A percentile compares a stretch with the other conserved stretches of the same genome.
phyloP scores from a whole-genome alignment of 2,797 vertebrate genomes.

The Acanthopagrus latus region DNA sequence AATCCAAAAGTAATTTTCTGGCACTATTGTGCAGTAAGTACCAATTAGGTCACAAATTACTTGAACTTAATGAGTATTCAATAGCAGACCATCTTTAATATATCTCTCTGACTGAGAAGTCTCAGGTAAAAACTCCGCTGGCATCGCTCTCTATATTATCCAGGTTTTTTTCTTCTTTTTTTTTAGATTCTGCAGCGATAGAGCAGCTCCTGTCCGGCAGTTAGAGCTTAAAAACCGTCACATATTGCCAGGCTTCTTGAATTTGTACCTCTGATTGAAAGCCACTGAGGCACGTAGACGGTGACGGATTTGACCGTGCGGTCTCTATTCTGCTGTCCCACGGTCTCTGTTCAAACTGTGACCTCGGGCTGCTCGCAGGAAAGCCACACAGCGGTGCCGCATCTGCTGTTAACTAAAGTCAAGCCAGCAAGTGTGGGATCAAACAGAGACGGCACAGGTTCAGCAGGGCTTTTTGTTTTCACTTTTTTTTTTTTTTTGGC shows the following conservation, averaged over 20 bases:
- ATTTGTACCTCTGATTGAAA: constrained; percentile 34
- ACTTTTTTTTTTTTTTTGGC: constrained; percentile 33
- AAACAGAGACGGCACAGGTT: constrained; percentile 42
- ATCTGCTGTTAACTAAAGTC: constrained; percentile 58
- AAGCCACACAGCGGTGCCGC: constrained; percentile 28
- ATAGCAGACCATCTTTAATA: constrained; percentile 65
- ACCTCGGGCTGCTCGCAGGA: constrained; percentile 43
- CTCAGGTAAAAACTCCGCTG: constrained; percentile 32
- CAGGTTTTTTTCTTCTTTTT: not conserved
- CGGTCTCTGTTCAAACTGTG: constrained; percentile 46
- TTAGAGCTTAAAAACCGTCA: constrained; percentile 14
- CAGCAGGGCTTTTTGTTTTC: constrained; percentile 26
- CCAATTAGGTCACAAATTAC: constrained; percentile 80
- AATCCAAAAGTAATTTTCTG: constrained; percentile 80
- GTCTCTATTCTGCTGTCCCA: constrained; percentile 29
- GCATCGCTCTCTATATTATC: constrained; percentile 27
- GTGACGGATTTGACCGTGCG: constrained; percentile 22
- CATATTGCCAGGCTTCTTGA: constrained; percentile 32
- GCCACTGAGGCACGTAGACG: constrained; percentile 19
- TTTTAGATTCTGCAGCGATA: constrained; percentile 16
- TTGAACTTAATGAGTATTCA: constrained; percentile 78
- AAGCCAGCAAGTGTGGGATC: constrained; percentile 49
- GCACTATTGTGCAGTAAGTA: constrained; percentile 79
- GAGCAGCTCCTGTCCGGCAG: constrained; percentile 1
- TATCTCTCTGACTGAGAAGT: constrained; percentile 53